Evolutionary conservation across 2,113 vertebrate species (phyloP).

Genomic region (Pelobates fuscus): DNA sequence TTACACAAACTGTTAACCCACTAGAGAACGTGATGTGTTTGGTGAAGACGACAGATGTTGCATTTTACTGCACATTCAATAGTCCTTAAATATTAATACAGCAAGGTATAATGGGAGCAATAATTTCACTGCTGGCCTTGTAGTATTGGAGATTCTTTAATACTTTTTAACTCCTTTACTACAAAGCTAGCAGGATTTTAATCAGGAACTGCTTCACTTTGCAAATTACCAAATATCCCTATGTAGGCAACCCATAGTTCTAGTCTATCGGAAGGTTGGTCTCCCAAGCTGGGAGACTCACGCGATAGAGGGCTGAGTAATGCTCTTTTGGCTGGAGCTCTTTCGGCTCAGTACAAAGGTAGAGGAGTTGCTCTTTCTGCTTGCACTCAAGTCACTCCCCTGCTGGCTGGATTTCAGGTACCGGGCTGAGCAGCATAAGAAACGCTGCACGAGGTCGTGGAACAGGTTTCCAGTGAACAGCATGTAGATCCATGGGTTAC

Average conservation of each 20-base stretch:
- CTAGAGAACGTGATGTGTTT: no score
- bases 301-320: constrained; percentile 62
- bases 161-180: not conserved
- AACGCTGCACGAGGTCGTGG: constrained; percentile 74
- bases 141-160: not conserved
- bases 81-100: no score
- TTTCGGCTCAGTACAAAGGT: constrained; percentile 75
- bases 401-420: constrained; percentile 63
- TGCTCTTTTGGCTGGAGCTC: constrained; percentile 77
- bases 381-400: constrained; percentile 70
- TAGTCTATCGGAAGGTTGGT: not conserved
- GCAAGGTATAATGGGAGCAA: no score
- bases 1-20: no score
- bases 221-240: not conserved
- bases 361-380: constrained; percentile 81
- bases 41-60: no score
- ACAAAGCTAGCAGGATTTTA: not conserved
- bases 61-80: no score
- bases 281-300: constrained; percentile 54
- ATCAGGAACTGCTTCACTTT: not conserved
- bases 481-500: constrained; percentile 98
- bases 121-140: not conserved
- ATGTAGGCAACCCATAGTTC: not conserved
- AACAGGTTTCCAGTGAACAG: constrained; percentile 89
- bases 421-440: constrained; percentile 77